Conservation (phyloP, 2,888 invertebrate genomes). For the Selenia dentaria region DNA sequence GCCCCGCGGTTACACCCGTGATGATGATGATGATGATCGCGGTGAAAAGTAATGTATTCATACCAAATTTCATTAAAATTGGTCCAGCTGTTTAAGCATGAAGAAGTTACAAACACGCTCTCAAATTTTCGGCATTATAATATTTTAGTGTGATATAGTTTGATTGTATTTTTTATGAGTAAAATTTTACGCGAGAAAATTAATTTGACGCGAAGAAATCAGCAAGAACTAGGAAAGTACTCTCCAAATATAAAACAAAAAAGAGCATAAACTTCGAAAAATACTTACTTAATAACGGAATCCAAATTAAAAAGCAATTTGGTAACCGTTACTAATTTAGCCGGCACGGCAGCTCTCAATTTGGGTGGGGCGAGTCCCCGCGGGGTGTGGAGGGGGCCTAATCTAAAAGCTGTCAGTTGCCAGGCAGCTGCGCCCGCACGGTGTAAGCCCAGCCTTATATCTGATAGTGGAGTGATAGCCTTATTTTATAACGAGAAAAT, state of each 20-base stretch:
- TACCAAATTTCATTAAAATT: too few relatives aligned
- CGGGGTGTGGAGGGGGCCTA: constrained; percentile 58
- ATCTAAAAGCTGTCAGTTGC: constrained; percentile 82
- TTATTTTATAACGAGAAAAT: constrained; percentile 11
- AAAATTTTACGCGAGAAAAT: too few relatives aligned
- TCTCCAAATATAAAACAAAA: constrained; percentile 31
- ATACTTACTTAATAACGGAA: constrained; percentile 67
- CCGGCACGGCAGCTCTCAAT: constrained; percentile 73
- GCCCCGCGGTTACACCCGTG: too few relatives aligned
- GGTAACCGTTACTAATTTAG: constrained; percentile 82
- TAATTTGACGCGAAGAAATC: too few relatives aligned
- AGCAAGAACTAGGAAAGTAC: too few relatives aligned
- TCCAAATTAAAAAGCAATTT: constrained; percentile 82
- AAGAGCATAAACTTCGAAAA: constrained; percentile 47
- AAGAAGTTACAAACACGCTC: too few relatives aligned
- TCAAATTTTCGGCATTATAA: too few relatives aligned
- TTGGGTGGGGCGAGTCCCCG: constrained; percentile 64
- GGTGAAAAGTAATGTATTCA: too few relatives aligned
- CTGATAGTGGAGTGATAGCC: constrained; percentile 18
- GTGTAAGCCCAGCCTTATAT: constrained; percentile 64
- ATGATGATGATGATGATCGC: too few relatives aligned
- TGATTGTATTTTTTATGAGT: too few relatives aligned
- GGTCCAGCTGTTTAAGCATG: too few relatives aligned
- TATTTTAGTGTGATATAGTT: too few relatives aligned
- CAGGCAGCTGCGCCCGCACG: constrained; percentile 64